phyloP scores from a whole-genome alignment of 2,797 vertebrate genomes.

The Chelon auratus region DNA sequence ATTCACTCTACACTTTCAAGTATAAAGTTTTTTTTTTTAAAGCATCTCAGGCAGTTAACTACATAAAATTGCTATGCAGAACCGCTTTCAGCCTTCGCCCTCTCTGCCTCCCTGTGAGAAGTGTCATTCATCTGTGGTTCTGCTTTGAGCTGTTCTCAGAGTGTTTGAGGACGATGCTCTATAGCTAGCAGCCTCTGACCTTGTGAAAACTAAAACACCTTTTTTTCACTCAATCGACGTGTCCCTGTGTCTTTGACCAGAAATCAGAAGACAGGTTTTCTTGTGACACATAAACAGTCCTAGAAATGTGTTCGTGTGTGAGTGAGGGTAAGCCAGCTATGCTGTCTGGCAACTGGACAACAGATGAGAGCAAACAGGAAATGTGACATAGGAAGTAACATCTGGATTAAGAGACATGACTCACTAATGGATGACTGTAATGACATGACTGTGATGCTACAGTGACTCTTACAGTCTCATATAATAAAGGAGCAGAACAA shows the following conservation, averaged over 20 bases:
- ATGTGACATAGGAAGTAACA: slow-evolving; percentile 51
- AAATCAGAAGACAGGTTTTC: slow-evolving; percentile 48
- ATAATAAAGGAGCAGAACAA: slow-evolving; percentile 40
- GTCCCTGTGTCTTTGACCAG: slow-evolving; percentile 29
- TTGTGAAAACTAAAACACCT: slow-evolving; percentile 10
- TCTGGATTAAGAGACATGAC: slow-evolving; percentile 66
- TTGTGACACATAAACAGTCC: slow-evolving; percentile 40
- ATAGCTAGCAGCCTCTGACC: slow-evolving; percentile 48
- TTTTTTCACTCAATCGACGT: slow-evolving; percentile 11
- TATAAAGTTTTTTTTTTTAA: slow-evolving; percentile 52
- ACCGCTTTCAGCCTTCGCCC: slow-evolving; percentile 22
- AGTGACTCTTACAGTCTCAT: slow-evolving; percentile 1
- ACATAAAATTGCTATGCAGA: slow-evolving; percentile 46
- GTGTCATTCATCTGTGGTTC: slow-evolving; percentile 50
- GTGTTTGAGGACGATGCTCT: slow-evolving; percentile 46
- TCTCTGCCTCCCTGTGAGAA: slow-evolving; percentile 37
- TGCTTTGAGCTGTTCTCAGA: slow-evolving; percentile 58
- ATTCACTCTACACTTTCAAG: slow-evolving; percentile 40
- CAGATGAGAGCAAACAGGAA: slow-evolving; percentile 55
- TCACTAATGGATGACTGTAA: slow-evolving; percentile 67
- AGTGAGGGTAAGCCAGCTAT: slow-evolving; percentile 19
- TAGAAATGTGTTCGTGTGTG: slow-evolving; percentile 39
- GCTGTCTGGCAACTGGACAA: slow-evolving; percentile 26
- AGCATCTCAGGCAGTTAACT: slow-evolving; percentile 33
- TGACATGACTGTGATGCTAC: slow-evolving; percentile 41